A percentile compares a stretch with the other conserved stretches of the same genome.
These are phyloP conservation scores for Himalopsyche japonica DNA, from an alignment of 2,888 invertebrate species.

Conservation along the genomic window DNA sequence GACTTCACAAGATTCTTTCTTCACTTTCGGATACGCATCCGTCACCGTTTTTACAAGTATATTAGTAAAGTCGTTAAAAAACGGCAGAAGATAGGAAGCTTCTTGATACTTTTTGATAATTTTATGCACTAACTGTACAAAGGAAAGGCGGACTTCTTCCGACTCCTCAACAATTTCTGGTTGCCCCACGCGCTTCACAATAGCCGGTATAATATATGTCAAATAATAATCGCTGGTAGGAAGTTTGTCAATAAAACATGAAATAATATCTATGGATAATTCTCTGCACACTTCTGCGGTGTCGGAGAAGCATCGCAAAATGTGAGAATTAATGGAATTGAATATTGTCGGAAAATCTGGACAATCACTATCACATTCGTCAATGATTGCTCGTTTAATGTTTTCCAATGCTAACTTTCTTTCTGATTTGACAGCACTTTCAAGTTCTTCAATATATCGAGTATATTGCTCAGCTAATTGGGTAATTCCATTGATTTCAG, in stretches of 20 bases:
- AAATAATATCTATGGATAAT: conserved; percentile 59
- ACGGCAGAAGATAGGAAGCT: conserved; percentile 64
- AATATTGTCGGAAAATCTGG: conserved; percentile 51
- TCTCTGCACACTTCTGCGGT: conserved; percentile 68
- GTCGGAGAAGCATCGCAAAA: conserved; percentile 58
- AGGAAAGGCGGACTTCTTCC: conserved; percentile 80
- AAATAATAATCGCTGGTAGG: conserved; percentile 73
- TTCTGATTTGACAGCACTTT: conserved; percentile 64
- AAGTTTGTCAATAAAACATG: conserved; percentile 60
- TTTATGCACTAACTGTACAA: conserved; percentile 67
- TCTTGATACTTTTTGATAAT: conserved; percentile 68
- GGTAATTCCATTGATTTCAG: not conserved
- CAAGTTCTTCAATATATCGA: conserved; percentile 46
- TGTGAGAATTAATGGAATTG: conserved; percentile 52
- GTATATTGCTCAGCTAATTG: not conserved
- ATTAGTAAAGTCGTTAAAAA: conserved; percentile 74
- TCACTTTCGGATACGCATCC: conserved; percentile 81
- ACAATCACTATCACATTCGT: conserved; percentile 48
- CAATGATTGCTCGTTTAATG: conserved; percentile 57
- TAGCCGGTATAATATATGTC: conserved; percentile 73
- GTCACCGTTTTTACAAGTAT: conserved; percentile 73
- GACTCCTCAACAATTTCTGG: conserved; percentile 69
- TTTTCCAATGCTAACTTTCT: conserved; percentile 62
- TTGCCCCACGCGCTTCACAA: conserved; percentile 77
- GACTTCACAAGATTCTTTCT: conserved; percentile 75